phyloP scores from a whole-genome alignment of 2,888 invertebrate genomes.

The Clusia tigrina region DNA sequence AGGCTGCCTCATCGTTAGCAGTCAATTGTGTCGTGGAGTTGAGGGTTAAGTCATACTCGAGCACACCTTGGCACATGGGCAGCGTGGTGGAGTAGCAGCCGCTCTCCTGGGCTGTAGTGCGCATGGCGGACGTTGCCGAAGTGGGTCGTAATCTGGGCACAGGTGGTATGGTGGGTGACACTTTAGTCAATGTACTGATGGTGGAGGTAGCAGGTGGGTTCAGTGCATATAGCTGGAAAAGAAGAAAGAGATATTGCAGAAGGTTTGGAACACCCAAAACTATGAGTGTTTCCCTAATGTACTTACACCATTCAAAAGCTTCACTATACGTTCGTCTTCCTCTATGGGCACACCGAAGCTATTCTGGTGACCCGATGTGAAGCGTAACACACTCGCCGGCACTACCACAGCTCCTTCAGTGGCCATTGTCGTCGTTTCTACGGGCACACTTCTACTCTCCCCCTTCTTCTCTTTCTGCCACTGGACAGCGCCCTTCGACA shows the following conservation, averaged over 20 bases:
- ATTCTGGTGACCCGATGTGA: constrained; percentile 72
- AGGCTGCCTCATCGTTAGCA: constrained; percentile 65
- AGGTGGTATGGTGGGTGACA: constrained; percentile 73
- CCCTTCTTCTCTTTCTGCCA: constrained; percentile 33
- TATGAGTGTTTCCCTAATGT: background rate
- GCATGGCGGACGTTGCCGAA: constrained; percentile 41
- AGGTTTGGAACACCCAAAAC: background rate
- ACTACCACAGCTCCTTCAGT: constrained; percentile 39
- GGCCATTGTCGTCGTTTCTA: constrained; percentile 27
- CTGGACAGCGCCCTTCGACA: constrained; percentile 30
- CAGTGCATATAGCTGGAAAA: constrained; percentile 32
- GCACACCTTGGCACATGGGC: constrained; percentile 69
- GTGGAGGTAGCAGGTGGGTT: constrained; percentile 32
- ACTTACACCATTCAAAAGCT: constrained; percentile 57
- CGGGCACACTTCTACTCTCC: constrained; percentile 27
- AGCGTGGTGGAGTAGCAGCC: constrained; percentile 62
- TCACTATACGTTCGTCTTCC: constrained; percentile 67
- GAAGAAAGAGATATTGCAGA: background rate
- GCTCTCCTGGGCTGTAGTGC: constrained; percentile 43
- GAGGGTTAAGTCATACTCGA: constrained; percentile 74
- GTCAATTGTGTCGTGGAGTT: constrained; percentile 48
- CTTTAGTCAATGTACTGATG: constrained; percentile 52
- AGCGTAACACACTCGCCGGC: constrained; percentile 57
- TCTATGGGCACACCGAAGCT: constrained; percentile 71
- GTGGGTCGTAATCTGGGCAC: constrained; percentile 50